A percentile compares a stretch with the other conserved stretches of the same genome.
phyloP scores from a whole-genome alignment of 2,113 vertebrate genomes.

The Henicopernis longicauda region DNA sequence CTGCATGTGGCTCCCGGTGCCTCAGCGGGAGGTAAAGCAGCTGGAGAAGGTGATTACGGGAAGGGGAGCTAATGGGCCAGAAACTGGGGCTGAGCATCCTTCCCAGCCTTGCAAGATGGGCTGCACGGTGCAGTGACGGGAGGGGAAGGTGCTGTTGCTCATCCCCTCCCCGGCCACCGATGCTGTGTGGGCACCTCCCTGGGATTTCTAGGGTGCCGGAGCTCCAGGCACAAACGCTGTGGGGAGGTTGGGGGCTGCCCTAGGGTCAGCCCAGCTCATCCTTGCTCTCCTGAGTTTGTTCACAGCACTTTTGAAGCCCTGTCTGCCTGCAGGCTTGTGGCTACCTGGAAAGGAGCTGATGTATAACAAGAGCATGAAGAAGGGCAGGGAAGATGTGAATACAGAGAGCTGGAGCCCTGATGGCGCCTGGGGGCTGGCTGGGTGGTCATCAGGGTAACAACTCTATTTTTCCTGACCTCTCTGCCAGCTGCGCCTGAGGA shows the following conservation, averaged over 20 bases:
- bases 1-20: background rate
- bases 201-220: background rate
- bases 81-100: background rate
- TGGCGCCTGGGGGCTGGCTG: background rate
- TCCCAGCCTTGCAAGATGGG: background rate
- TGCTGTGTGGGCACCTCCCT: rapidly evolving
- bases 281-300: background rate
- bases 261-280: background rate
- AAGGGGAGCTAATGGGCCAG: background rate
- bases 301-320: background rate
- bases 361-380: background rate
- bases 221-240: rapidly evolving
- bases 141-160: background rate
- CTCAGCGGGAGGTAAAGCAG: background rate
- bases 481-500: rapidly evolving
- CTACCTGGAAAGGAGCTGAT: background rate
- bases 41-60: background rate
- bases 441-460: background rate
- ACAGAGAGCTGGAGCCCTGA: background rate
- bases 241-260: background rate
- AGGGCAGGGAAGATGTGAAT: background rate
- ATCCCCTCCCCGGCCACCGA: rapidly evolving
- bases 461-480: background rate
- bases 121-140: rapidly evolving
- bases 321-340: background rate